These are phyloP conservation scores for Melanerpes aurifrons DNA, from an alignment of 2,113 vertebrate genomes.

Conservation along the genomic window DNA sequence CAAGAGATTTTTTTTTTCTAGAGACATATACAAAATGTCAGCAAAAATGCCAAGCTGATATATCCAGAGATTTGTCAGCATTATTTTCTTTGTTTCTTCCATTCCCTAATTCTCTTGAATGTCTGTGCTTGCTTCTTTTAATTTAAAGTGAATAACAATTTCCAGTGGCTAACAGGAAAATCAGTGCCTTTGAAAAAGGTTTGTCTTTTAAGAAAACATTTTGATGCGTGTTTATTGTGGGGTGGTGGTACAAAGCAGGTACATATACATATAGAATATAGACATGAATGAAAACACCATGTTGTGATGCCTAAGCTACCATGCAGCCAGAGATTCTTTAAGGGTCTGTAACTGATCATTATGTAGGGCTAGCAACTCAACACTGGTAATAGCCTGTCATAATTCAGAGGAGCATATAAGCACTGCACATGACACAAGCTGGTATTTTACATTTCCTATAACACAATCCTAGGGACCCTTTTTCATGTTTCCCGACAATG, in stretches of 20 bases:
- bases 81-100: not conserved
- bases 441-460: not conserved
- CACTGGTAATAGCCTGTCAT: not conserved
- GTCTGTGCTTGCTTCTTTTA: not conserved
- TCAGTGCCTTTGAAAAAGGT: not conserved
- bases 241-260: not conserved
- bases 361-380: not conserved
- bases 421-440: rapidly evolving
- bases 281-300: not conserved
- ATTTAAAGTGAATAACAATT: not conserved
- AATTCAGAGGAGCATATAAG: not conserved
- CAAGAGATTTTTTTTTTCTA: not conserved
- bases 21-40: not conserved
- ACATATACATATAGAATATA: not conserved
- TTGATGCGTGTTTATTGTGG: not conserved
- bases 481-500: not conserved
- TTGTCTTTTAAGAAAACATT: not conserved
- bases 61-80: not conserved
- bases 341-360: not conserved
- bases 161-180: not conserved
- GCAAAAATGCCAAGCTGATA: not conserved
- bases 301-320: not conserved
- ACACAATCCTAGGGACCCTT: not conserved
- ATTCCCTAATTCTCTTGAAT: not conserved
- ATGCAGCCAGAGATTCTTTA: not conserved